Conservation (phyloP, 2,797 vertebrate species). For the Kryptolebias ocellatus region DNA sequence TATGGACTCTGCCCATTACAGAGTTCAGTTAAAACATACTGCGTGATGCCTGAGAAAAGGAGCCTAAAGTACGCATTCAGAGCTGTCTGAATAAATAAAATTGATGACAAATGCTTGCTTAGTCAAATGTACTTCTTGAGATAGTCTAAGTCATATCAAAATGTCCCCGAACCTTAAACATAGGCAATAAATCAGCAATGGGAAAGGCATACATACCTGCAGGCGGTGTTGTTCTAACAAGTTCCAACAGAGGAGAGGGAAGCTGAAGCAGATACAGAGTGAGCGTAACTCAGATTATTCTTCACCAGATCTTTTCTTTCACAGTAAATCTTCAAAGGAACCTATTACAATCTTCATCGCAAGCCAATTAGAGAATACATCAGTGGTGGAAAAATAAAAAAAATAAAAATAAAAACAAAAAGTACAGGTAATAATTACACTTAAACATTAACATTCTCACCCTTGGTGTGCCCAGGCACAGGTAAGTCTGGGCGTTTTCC, state of each 20-base stretch:
- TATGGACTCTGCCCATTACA: conserved; percentile 61
- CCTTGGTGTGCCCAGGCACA: conserved; percentile 30
- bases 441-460: conserved; percentile 34
- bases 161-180: conserved; percentile 1
- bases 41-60: conserved; percentile 4
- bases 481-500: conserved; percentile 20
- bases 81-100: neutral
- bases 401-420: neutral
- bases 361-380: conserved; percentile 1
- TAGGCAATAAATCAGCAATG: conserved; percentile 35
- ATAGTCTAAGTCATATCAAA: neutral
- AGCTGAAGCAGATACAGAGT: conserved; percentile 23
- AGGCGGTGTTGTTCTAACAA: conserved; percentile 50
- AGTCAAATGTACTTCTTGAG: neutral
- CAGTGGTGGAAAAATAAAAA: neutral
- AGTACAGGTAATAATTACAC: neutral
- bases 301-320: neutral
- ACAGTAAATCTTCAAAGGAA: neutral
- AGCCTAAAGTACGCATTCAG: neutral
- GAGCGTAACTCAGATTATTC: neutral
- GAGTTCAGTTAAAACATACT: conserved; percentile 32
- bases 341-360: neutral
- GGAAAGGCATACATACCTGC: conserved; percentile 51
- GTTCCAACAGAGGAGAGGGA: conserved; percentile 38
- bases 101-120: neutral